Evolutionary conservation across 2,797 vertebrate species (phyloP), one percentile per base, ranked within the genome.

Genomic region (Hoplostethus mediterraneus): DNA sequence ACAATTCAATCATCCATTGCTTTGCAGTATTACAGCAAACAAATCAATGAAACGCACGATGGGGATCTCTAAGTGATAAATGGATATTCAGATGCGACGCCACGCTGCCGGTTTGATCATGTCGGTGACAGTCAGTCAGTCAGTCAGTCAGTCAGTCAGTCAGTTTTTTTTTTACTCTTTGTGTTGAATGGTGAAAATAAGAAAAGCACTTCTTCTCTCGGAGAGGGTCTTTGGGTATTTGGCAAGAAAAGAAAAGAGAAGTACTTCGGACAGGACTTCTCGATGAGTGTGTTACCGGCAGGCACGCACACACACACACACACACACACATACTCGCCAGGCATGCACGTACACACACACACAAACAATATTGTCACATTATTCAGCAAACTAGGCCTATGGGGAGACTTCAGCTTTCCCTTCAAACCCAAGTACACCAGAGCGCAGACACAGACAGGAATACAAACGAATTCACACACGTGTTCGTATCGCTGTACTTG

Each of bases 31-130:
- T 82, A 85, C 73, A 58, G 71, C 61, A 84, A 87, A 89, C 80
- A 86, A 87, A 91, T 90, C 86, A 82, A 90, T 91, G 75, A 74
- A 79, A 81, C 6, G 40, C 82, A 82, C 75, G 62, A 63, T 75
- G 58, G 87, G 80, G 75, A 86, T 80, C 31, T 62, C 66, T 55
- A 73, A 31, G 59, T 55, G 81, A 83, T 77, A 53, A 65, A 89
- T 84, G 75, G 58, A 86, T 82, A 86, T 88, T 82, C 78, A 78
- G 55, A 64, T 44, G 65, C 11, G 4, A 73, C 0, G 57, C 45
- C 6, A 31, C 0, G n/a, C 30, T 68, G 66, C 30, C 7, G 5
- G 69, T 83, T 63, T 21, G 59, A 75, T 82, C 73, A 59, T 73
- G 74, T 64, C 67, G 64, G 30, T 5, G 63, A 71, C 59, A 73